A percentile compares a stretch with the other conserved stretches of the same genome.
These are phyloP conservation scores for Maconellicoccus hirsutus DNA, from an alignment of 1,140 invertebrate genomes.

Conservation along the genomic window DNA sequence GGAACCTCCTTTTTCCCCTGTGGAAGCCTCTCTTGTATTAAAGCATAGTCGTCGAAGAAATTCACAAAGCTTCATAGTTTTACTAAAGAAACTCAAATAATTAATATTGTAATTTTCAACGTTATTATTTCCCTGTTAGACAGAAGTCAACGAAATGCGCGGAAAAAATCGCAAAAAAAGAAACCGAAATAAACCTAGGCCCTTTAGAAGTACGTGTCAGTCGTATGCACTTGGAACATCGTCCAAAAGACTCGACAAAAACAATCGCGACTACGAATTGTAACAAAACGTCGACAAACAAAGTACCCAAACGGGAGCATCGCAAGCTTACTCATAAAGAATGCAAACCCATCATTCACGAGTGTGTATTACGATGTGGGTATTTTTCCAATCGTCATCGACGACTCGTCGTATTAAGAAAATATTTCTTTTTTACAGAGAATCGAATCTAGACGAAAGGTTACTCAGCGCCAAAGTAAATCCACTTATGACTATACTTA, in stretches of 20 bases:
- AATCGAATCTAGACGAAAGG: background rate
- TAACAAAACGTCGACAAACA: background rate
- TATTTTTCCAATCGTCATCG: background rate
- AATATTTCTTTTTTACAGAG: background rate
- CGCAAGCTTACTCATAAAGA: background rate
- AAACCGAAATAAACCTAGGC: background rate
- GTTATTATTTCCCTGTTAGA: background rate
- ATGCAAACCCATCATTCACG: background rate
- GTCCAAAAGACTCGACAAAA: background rate
- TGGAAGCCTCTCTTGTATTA: too few species aligned
- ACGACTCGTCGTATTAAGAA: background rate
- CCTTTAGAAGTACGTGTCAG: background rate
- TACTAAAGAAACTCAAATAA: too few species aligned
- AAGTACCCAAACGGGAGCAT: background rate
- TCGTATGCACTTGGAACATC: background rate
- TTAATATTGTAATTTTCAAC: background rate
- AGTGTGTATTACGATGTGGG: background rate
- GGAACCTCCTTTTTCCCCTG: too few species aligned
- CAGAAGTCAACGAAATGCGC: background rate
- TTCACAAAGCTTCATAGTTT: too few species aligned
- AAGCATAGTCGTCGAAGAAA: too few species aligned
- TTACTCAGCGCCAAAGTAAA: background rate
- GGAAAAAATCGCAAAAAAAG: background rate
- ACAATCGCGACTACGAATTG: background rate
- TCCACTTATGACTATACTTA: constrained; percentile 10